Evolutionary conservation across 2,888 invertebrate species (phyloP), one percentile per base, ranked within the genome.

Genomic region (Phasia obesa): DNA sequence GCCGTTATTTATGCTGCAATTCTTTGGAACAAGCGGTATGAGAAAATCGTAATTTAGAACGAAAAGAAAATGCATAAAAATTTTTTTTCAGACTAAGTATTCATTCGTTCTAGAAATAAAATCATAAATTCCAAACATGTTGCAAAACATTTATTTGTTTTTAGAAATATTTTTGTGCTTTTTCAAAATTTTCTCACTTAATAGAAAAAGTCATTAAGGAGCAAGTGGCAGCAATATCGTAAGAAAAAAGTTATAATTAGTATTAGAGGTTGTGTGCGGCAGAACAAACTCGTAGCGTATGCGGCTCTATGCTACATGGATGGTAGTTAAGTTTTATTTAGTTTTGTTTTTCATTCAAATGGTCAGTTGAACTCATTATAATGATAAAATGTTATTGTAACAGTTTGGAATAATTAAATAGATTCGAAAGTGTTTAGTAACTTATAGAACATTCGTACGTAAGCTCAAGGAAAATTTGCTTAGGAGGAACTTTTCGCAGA

Each of bases 351-450:
- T 25, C 49, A 71, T 65, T 65, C 65, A 70, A 83, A 85, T 85
- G 84, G 86, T 85, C 44, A 77, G 80, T 81, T 69, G 77, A 84
- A 78, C 86, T 86, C 88, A 89, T 89, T 88, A 88, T 89, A 88
- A 89, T 89, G 89, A 88, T 88, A 87, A 88, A 89, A 89, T 88
- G 87, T 88, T 88, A 87, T 89, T 87, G 88, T 87, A 88, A 88
- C 87, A 86, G 89, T 87, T 88, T 88, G 89, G 89, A 88, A 89
- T 89, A 89, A 88, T 88, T 88, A 88, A 86, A 60, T 65, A 21
- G 19, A 35, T 23, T 2, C 0, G 13, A 38, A 55, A 53, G 15
- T 65, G 23, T 35, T 51, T n/a, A 19, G n/a, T n/a, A 15, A 47
- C 15, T 13, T 2, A 47, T 5, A 5, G 19, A 47, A 7, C 1